Base-by-base conservation (phyloP, 2,888 invertebrate species). In the Cephus pygmeus region DNA sequence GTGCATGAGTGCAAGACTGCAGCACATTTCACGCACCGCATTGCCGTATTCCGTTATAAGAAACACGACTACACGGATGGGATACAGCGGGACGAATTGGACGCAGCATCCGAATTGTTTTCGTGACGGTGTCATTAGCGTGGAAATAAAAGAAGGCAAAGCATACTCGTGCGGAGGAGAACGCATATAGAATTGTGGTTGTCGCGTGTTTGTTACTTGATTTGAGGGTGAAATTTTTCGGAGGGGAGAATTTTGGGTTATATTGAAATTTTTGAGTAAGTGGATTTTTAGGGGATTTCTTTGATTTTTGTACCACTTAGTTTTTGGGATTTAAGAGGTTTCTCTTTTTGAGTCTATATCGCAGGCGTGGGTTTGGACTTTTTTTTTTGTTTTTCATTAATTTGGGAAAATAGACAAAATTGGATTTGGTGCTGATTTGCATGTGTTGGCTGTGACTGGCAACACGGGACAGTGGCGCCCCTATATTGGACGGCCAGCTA, bases 391-490 rank as follows among this genome's bases (percentile, higher is more conserved):
- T 36, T 74, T 73, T 75, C 31, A 73, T 34, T 69, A 68, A 73
- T 33, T 34, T 33, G 33, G n/a, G 3, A 40, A 34, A 69, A 79
- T 56, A 23, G 23, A 9, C 6, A 23, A 23, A 56, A 9, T 56
- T 56, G 1, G 23, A 56, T 34, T 71, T 34, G 30, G 23, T 34
- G 15, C 35, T 34, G 30, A 74, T 82, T 80, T 76, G 73, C 79
- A 83, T 87, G 87, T 85, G 82, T 80, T 82, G 81, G 85, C 83
- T 87, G 88, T 86, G 85, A 87, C 84, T 85, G 83, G 85, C 85
- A 87, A 89, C 87, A 85, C 86, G 84, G 84, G 88, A 90, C 90
- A 87, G 90, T 90, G 90, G 90, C 90, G 90, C 90, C 90, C 85
- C 89, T 90, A 82, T 90, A 90, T 83, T 90, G 89, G 90, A 90